Conservation (phyloP, 2,888 invertebrate species). For the Nephrotoma appendiculata region DNA sequence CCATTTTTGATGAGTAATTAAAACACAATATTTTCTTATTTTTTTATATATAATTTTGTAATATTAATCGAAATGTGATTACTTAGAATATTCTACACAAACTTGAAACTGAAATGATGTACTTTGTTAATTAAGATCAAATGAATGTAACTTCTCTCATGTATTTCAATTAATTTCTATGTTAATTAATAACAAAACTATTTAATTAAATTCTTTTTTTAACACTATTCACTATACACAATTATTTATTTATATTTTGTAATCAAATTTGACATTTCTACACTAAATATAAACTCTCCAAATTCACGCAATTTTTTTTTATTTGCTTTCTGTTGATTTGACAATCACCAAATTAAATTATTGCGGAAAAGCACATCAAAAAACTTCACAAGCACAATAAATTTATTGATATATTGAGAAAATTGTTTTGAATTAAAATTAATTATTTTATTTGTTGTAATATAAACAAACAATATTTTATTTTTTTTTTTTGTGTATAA, state of each 20-base stretch:
- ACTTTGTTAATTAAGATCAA: background rate
- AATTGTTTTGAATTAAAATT: background rate
- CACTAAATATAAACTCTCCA: background rate
- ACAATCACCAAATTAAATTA: background rate
- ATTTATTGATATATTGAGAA: background rate
- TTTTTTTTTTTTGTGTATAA: background rate
- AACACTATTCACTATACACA: background rate
- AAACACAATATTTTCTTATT: background rate
- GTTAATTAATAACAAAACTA: background rate
- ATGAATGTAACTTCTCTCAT: background rate
- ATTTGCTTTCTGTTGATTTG: background rate
- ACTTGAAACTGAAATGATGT: background rate
- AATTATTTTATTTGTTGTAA: background rate
- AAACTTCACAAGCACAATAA: background rate
- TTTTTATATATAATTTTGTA: background rate
- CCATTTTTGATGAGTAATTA: background rate
- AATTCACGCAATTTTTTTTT: background rate
- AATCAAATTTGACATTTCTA: background rate
- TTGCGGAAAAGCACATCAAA: background rate
- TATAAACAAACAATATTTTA: background rate
- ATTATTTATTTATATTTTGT: background rate
- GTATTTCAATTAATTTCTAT: background rate
- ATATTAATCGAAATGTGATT: background rate
- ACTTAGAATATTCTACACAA: background rate
- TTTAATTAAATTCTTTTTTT: background rate